phyloP scores from a whole-genome alignment of 35 echinoderm and acorn worm species.

The Eucidaris tribuloides region DNA sequence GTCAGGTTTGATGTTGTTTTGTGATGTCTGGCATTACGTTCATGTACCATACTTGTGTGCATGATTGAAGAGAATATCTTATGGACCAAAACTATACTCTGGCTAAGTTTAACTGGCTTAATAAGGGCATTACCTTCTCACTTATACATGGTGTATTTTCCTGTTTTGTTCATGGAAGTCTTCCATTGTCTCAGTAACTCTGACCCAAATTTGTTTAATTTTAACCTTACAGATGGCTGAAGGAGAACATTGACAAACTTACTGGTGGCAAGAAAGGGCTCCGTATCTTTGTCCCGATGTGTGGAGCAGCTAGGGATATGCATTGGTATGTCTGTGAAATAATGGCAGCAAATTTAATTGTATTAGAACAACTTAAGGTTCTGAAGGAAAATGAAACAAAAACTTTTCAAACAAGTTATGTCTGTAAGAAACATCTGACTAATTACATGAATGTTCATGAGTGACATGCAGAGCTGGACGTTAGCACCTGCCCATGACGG shows the following conservation, averaged over 20 bases:
- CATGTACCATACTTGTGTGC: neutral
- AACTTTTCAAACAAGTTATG: neutral
- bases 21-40: too few relatives aligned
- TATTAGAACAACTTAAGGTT: neutral
- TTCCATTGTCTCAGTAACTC: too few relatives aligned
- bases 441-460: neutral
- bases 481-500: neutral
- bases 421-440: too few relatives aligned
- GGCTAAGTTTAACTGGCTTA: too few relatives aligned
- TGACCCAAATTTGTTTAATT: neutral
- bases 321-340: neutral
- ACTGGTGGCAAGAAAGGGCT: neutral
- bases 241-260: neutral
- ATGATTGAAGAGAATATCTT: neutral
- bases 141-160: neutral
- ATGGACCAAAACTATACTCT: neutral
- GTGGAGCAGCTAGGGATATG: slow-evolving; percentile 9
- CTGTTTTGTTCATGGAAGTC: neutral
- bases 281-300: slow-evolving; percentile 3
- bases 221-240: slow-evolving; percentile 5
- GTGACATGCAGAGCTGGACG: neutral
- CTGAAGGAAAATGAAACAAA: neutral
- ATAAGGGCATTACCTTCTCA: neutral
- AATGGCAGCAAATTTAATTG: too few relatives aligned
- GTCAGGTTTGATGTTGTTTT: too few relatives aligned